Evolutionary conservation across 1,140 invertebrate species (phyloP).

Genomic region (Hydropsyche tenuis): DNA sequence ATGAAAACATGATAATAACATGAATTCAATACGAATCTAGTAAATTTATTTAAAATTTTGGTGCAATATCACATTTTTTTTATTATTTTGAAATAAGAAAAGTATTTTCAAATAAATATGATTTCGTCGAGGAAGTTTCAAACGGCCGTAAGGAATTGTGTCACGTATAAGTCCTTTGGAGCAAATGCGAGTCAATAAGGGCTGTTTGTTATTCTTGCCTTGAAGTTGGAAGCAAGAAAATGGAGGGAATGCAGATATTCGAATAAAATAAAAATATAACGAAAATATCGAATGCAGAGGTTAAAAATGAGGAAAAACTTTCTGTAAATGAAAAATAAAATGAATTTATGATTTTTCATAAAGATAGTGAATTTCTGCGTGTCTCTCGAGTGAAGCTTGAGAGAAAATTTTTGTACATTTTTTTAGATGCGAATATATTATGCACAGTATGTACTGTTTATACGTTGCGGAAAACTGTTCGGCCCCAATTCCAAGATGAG

Average conservation of each 20-base stretch:
- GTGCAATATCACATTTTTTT: too few species aligned
- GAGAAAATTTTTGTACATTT: too few species aligned
- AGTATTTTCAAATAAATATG: conserved; percentile 33
- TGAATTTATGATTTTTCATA: background rate
- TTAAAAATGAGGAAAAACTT: background rate
- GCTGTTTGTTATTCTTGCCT: conserved; percentile 19
- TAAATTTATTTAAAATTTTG: too few species aligned
- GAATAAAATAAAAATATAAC: background rate
- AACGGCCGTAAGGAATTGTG: conserved; percentile 15
- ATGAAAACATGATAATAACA: too few species aligned
- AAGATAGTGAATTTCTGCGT: background rate
- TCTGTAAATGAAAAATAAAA: background rate
- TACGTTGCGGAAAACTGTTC: too few species aligned
- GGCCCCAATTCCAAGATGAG: too few species aligned
- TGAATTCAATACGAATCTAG: too few species aligned
- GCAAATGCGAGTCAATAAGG: conserved; percentile 10
- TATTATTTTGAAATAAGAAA: too few species aligned
- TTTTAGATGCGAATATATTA: too few species aligned
- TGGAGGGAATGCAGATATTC: background rate
- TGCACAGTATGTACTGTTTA: too few species aligned
- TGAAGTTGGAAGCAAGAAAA: background rate
- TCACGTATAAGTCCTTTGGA: conserved; percentile 16
- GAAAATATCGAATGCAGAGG: background rate
- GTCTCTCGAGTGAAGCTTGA: too few species aligned
- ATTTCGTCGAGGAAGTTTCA: conserved; percentile 26